phyloP scores from a whole-genome alignment of 2,113 vertebrate species.

The Eclectus roratus region DNA sequence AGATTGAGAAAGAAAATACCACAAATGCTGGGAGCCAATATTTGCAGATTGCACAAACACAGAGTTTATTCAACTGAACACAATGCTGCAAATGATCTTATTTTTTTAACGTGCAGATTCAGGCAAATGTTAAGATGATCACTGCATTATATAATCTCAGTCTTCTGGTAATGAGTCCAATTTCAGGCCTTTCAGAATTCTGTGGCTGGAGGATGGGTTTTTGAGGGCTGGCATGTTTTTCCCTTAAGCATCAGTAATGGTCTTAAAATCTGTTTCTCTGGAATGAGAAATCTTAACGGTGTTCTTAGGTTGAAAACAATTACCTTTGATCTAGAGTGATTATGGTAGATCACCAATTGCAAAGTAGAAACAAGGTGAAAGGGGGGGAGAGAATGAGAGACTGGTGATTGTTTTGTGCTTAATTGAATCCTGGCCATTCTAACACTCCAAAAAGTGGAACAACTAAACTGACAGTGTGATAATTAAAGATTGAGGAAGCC shows the following conservation, averaged over 20 bases:
- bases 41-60: slow-evolving; percentile 59
- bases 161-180: neutral
- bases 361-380: neutral
- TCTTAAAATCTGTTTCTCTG: neutral
- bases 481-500: neutral
- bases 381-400: neutral
- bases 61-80: slow-evolving; percentile 6
- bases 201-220: neutral
- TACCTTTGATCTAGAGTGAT: neutral
- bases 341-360: neutral
- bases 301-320: neutral
- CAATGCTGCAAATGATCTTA: slow-evolving; percentile 20
- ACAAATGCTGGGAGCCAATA: neutral
- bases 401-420: neutral
- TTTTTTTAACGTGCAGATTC: neutral
- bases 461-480: neutral
- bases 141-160: slow-evolving; percentile 7
- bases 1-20: slow-evolving; percentile 25
- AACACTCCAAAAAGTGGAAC: neutral
- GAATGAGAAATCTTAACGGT: neutral
- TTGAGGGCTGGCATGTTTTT: neutral
- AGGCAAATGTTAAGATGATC: slow-evolving; percentile 34
- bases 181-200: neutral
- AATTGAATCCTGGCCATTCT: neutral
- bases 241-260: neutral